Evolutionary conservation across 1,140 invertebrate species (phyloP).

Genomic region (Diorhabda carinulata): DNA sequence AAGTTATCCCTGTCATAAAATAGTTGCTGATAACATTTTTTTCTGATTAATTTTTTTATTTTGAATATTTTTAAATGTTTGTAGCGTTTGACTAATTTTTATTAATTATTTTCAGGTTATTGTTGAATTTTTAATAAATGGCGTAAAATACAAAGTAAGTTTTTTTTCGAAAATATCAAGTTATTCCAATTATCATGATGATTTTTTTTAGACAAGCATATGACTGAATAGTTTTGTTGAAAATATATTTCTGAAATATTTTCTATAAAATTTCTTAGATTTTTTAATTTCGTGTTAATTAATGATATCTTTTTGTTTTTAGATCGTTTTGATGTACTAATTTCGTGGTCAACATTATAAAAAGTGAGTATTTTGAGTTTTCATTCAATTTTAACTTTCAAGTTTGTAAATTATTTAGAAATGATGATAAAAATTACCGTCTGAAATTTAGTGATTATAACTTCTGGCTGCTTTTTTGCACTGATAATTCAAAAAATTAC

Average conservation of each 20-base stretch:
- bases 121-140: neutral
- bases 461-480: slow-evolving; percentile 11
- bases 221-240: slow-evolving; percentile 12
- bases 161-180: neutral
- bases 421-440: slow-evolving; percentile 20
- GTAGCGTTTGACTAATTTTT: neutral
- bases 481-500: neutral
- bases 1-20: slow-evolving; percentile 1
- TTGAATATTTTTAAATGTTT: neutral
- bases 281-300: neutral
- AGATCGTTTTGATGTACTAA: neutral
- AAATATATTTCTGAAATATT: neutral
- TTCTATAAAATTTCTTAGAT: neutral
- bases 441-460: slow-evolving; percentile 11
- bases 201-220: slow-evolving; percentile 16
- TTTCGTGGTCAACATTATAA: neutral
- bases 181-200: slow-evolving; percentile 10
- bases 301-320: neutral
- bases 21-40: neutral
- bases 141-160: neutral
- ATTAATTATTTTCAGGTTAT: neutral
- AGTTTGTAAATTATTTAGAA: neutral
- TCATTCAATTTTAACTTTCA: neutral
- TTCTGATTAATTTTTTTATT: neutral
- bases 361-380: neutral